A percentile compares a stretch with the other conserved stretches of the same genome.
These are phyloP conservation scores for Phorcus lineatus DNA, from an alignment of 2,888 invertebrate species.

Conservation along the genomic window DNA sequence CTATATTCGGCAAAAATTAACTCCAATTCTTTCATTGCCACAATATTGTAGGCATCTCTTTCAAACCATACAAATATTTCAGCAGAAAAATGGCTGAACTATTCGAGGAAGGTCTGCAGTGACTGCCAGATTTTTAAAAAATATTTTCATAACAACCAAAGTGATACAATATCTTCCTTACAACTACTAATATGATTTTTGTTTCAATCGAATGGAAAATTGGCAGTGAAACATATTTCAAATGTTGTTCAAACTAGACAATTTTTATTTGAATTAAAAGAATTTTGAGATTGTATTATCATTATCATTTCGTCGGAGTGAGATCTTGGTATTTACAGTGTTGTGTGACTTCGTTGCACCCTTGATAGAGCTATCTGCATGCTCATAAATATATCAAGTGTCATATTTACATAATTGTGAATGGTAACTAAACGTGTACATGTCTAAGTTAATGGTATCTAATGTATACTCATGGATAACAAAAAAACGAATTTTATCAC, in stretches of 20 bases:
- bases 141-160: no score
- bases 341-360: conserved; percentile 19
- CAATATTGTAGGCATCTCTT: background rate
- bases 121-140: conserved; percentile 9
- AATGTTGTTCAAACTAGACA: background rate
- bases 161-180: background rate
- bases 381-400: background rate
- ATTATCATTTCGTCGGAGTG: background rate
- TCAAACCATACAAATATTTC: conserved; percentile 12
- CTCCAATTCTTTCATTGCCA: background rate
- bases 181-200: background rate
- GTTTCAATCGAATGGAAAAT: no score
- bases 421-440: no score
- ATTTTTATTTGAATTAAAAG: no score
- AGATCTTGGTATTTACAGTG: background rate
- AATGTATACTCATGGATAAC: no score
- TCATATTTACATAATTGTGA: background rate
- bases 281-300: no score
- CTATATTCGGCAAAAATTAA: background rate
- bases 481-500: no score
- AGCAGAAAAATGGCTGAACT: conserved; percentile 6
- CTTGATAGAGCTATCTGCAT: background rate
- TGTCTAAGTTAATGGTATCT: no score
- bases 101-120: conserved; percentile 25
- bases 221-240: background rate